These are phyloP conservation scores for Taurulus bubalis DNA, from an alignment of 2,113 vertebrate genomes.

Conservation along the genomic window DNA sequence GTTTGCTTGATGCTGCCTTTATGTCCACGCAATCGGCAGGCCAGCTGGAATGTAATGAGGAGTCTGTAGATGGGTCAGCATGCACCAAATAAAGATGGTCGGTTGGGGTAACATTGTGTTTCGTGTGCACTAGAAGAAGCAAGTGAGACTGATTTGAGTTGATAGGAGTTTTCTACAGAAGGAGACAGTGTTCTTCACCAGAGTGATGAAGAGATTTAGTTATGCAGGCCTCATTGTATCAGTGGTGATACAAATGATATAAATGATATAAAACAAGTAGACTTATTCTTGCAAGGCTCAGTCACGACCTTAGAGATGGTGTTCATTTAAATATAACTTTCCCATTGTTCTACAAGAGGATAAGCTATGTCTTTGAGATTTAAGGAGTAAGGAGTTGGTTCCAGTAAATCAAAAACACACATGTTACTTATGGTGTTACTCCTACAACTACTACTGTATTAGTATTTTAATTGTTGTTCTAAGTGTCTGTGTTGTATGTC, in stretches of 20 bases:
- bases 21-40: slow-evolving; percentile 31
- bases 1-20: slow-evolving; percentile 5
- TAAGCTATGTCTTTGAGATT: not conserved
- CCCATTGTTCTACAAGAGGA: not conserved
- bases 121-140: not conserved
- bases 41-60: slow-evolving; percentile 22
- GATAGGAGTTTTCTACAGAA: not conserved
- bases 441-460: not conserved
- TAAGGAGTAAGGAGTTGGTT: not conserved
- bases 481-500: slow-evolving; percentile 13
- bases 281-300: not conserved
- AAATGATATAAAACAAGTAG: not conserved
- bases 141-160: not conserved
- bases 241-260: not conserved
- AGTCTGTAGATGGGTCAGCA: slow-evolving; percentile 14
- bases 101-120: not conserved
- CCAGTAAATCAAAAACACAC: not conserved
- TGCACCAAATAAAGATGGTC: slow-evolving; percentile 7
- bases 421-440: not conserved
- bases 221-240: not conserved
- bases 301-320: not conserved
- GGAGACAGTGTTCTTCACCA: not conserved
- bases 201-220: not conserved
- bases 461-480: slow-evolving; percentile 14
- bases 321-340: not conserved